Conservation (phyloP, 2,113 vertebrate genomes). For the Notothenia coriiceps region DNA sequence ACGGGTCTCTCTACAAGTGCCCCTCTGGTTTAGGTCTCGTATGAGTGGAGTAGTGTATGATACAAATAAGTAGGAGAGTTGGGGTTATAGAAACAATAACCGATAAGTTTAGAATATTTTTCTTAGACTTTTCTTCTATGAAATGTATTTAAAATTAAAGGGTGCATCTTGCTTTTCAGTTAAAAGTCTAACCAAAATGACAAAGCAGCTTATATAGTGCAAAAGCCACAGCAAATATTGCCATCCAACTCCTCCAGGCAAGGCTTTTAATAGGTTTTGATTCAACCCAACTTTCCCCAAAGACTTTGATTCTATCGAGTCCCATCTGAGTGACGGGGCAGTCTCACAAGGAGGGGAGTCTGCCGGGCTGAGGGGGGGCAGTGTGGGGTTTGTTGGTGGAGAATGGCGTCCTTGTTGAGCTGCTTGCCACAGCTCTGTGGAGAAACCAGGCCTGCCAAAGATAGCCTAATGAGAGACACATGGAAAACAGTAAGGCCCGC, state of each 20-base stretch:
- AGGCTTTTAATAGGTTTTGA: conserved; percentile 31
- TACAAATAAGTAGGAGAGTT: background rate
- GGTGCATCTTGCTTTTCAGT: background rate
- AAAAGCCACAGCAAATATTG: conserved; percentile 15
- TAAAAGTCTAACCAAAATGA: background rate
- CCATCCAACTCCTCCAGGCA: background rate
- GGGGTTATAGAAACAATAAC: background rate
- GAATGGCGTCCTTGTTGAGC: conserved; percentile 64
- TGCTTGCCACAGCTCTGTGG: conserved; percentile 43
- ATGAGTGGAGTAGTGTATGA: background rate
- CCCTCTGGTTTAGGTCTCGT: background rate
- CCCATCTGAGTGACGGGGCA: background rate
- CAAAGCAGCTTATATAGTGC: conserved; percentile 13
- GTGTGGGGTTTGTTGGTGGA: conserved; percentile 10
- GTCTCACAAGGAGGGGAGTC: background rate
- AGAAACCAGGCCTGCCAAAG: conserved; percentile 54
- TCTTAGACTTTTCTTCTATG: background rate
- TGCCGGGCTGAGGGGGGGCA: conserved; percentile 14
- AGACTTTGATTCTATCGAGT: conserved; percentile 7
- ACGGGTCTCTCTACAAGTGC: too few relatives aligned
- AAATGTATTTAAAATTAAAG: conserved; percentile 9
- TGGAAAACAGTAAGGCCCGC: conserved; percentile 52
- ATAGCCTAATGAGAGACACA: conserved; percentile 73
- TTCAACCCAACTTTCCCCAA: background rate
- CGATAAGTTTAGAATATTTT: background rate